These are phyloP conservation scores for Heloderma charlesbogerti DNA, from an alignment of 2,113 vertebrate species.

Conservation along the genomic window DNA sequence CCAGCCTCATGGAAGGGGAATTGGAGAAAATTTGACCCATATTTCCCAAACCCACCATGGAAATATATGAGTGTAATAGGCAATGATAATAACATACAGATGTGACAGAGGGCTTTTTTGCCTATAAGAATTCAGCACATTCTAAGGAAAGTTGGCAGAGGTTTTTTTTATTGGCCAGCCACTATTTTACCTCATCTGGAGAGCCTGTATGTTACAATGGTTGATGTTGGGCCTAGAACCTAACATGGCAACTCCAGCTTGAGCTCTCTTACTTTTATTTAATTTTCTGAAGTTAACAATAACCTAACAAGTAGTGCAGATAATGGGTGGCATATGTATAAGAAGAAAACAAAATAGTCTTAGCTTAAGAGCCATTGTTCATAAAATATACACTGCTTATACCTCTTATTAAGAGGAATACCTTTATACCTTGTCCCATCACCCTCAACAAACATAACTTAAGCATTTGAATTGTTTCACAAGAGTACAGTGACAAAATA, in stretches of 20 bases:
- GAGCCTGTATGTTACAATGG: not conserved
- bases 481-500: not conserved
- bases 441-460: not conserved
- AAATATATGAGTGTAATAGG: not conserved
- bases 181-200: too few species aligned
- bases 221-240: not conserved
- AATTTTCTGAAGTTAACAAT: not conserved
- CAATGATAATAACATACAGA: not conserved
- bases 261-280: not conserved
- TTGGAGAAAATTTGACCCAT: too few species aligned
- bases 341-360: not conserved
- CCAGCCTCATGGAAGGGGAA: too few species aligned
- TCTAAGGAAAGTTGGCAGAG: not conserved
- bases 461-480: not conserved
- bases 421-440: too few species aligned
- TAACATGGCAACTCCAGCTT: not conserved
- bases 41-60: not conserved
- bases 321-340: not conserved
- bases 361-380: not conserved
- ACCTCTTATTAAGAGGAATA: not conserved
- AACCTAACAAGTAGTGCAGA: not conserved
- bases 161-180: not conserved
- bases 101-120: not conserved
- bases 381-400: not conserved
- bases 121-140: too few species aligned